Conservation (phyloP, 2,888 invertebrate genomes). For the Spilosoma lubricipeda region DNA sequence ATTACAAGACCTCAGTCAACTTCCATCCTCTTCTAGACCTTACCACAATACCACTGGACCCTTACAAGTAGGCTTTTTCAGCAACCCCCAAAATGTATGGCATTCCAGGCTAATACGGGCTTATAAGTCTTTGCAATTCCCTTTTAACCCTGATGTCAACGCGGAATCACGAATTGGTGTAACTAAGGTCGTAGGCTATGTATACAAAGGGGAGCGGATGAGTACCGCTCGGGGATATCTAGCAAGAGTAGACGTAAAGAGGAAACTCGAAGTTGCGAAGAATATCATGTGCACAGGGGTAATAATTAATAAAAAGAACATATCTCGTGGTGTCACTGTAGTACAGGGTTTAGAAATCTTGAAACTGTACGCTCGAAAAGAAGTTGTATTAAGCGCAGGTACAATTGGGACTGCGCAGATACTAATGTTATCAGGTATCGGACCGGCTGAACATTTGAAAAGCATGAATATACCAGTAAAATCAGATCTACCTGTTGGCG, state of each 20-base stretch:
- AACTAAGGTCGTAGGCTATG: conserved; percentile 61
- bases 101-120: conserved; percentile 58
- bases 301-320: conserved; percentile 58
- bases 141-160: conserved; percentile 66
- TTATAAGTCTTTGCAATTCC: conserved; percentile 56
- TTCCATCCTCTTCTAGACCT: conserved; percentile 61
- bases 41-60: conserved; percentile 69
- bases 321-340: conserved; percentile 62
- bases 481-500: conserved; percentile 66
- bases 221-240: conserved; percentile 69
- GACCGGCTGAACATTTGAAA: conserved; percentile 61
- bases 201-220: conserved; percentile 63
- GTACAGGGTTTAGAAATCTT: conserved; percentile 37
- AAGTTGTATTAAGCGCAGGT: conserved; percentile 72
- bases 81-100: conserved; percentile 64
- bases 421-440: conserved; percentile 72
- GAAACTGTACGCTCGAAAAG: conserved; percentile 58
- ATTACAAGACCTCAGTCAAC: conserved; percentile 51
- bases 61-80: conserved; percentile 62
- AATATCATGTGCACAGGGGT: conserved; percentile 63
- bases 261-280: conserved; percentile 59
- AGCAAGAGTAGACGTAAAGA: conserved; percentile 52
- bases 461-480: conserved; percentile 56
- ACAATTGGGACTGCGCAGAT: conserved; percentile 69
- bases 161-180: conserved; percentile 69